Evolutionary conservation across 2,797 vertebrate genomes (phyloP), one percentile per base, ranked within the genome.

Genomic region (Lacerta agilis): DNA sequence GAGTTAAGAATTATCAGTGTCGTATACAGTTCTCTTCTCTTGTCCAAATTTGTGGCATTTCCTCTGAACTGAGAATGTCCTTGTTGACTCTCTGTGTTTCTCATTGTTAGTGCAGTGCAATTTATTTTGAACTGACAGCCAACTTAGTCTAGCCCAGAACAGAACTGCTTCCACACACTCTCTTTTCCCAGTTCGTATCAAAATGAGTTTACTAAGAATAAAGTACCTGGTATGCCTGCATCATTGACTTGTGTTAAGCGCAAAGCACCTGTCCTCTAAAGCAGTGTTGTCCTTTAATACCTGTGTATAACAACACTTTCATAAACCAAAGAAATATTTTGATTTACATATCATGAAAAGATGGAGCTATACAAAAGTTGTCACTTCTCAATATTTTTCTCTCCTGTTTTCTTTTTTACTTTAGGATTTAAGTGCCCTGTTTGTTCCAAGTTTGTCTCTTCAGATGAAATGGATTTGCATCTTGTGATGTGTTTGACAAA

Each of bases 381-480:
- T 11, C 71, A 15, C 23, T 76, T 89, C 72, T 43, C 90, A 58
- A 91, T 18, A 49, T 64, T 87, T 90, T 93, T 69, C 95, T 88
- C 93, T 95, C 0, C 58, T 87, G 90, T 93, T 69, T 95, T 88
- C 93, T 95, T 0, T 94, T 61, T 96, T 82, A n/a, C 92, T 86
- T 33, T 95, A 99, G 98, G 98, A 94, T 99, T 99, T 96, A 99
- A 98, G 97, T 99, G 98, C 95, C 98, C 98, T 55, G 98, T 99
- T 89, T 99, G 98, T 97, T 99, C 98, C 96, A 99, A 99, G 97
- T 98, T 98, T 94, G 97, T 99, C 95, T 97, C 98, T 83, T 98
- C 98, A 25, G 98, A 99, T 29, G 98, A 99, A 97, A 99, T 99
- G 98, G 98, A 99, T 94, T 97, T 98, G 90, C 98, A 99, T 96